Conservation (phyloP, 2,888 invertebrate species). For the Drosophila demipolita region DNA sequence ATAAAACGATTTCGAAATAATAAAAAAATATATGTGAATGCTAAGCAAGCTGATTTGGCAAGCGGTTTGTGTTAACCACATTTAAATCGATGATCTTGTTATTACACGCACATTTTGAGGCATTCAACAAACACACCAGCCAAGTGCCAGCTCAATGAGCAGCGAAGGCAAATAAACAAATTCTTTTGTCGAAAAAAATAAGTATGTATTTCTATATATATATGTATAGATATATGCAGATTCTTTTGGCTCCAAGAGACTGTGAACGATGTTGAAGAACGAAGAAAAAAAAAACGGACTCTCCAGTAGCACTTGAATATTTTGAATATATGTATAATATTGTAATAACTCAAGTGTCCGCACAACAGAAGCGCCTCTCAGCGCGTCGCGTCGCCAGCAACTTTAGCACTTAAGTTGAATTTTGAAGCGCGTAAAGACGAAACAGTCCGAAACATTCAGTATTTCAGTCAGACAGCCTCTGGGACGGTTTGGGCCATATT, state of each 20-base stretch:
- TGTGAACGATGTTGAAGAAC: constrained; percentile 30
- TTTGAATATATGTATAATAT: constrained; percentile 73
- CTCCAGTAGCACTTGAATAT: constrained; percentile 77
- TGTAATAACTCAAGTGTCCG: constrained; percentile 78
- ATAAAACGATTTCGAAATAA: constrained; percentile 25
- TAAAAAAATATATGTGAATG: background rate
- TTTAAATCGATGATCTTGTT: constrained; percentile 64
- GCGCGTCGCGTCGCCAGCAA: constrained; percentile 80
- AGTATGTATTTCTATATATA: constrained; percentile 4
- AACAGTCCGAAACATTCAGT: constrained; percentile 47
- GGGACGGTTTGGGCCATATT: constrained; percentile 66
- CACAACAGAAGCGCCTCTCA: constrained; percentile 75
- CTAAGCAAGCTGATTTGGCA: constrained; percentile 34
- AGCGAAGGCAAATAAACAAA: constrained; percentile 67
- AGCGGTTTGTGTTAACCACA: constrained; percentile 13
- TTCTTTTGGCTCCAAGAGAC: constrained; percentile 38
- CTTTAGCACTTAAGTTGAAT: constrained; percentile 78
- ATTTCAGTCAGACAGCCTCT: constrained; percentile 13
- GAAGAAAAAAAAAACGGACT: constrained; percentile 5
- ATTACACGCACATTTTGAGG: constrained; percentile 59
- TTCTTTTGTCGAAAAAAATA: constrained; percentile 50
- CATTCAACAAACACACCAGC: constrained; percentile 30
- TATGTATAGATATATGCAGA: constrained; percentile 38
- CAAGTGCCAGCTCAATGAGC: constrained; percentile 68
- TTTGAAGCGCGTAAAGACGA: constrained; percentile 69